Conservation (phyloP, 2,113 vertebrate species). For the Saimiri boliviensis region DNA sequence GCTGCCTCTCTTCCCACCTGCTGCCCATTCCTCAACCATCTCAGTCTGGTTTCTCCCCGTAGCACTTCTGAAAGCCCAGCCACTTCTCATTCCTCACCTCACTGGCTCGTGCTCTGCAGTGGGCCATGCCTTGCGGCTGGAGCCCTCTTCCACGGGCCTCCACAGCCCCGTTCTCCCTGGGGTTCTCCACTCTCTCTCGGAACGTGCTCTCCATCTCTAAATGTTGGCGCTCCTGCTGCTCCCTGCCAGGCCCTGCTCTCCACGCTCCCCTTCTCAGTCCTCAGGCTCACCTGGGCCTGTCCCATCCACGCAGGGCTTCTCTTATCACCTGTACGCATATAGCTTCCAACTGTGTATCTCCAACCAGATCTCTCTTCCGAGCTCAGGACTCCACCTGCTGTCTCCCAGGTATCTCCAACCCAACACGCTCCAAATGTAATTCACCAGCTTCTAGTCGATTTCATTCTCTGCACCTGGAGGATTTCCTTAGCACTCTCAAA, state of each 20-base stretch:
- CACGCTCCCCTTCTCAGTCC: neutral
- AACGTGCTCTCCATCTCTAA: neutral
- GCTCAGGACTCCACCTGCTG: neutral
- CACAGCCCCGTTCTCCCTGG: rapidly evolving
- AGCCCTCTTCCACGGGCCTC: neutral
- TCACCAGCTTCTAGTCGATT: neutral
- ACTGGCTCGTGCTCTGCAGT: neutral
- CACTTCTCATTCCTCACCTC: neutral
- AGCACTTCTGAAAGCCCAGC: neutral
- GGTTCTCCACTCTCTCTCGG: neutral
- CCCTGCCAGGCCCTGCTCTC: neutral
- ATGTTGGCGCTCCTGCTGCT: neutral
- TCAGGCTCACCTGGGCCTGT: neutral
- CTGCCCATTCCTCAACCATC: neutral
- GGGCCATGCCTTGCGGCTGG: neutral
- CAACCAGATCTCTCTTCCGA: neutral
- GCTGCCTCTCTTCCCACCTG: neutral
- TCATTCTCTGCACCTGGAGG: neutral
- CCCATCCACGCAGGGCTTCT: neutral
- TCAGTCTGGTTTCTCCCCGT: neutral
- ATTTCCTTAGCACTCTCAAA: neutral
- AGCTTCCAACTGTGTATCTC: neutral
- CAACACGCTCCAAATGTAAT: neutral
- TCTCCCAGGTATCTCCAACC: neutral
- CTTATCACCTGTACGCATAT: neutral